Conservation (phyloP, 2,113 vertebrate genomes). For the Cyanistes caeruleus region DNA sequence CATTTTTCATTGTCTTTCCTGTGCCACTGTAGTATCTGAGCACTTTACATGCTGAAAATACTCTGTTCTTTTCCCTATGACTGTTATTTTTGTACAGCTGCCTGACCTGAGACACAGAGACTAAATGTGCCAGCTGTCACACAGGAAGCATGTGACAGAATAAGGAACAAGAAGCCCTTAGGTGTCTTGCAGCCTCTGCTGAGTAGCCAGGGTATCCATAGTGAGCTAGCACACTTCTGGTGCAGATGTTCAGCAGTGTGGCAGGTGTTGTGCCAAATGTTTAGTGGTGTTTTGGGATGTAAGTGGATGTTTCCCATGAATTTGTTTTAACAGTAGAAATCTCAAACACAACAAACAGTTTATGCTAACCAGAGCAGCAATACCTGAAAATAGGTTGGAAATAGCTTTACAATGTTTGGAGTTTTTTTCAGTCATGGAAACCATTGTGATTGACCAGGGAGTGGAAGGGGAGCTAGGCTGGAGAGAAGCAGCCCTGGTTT, state of each 20-base stretch:
- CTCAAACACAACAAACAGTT: not conserved
- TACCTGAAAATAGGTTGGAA: not conserved
- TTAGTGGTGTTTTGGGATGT: not conserved
- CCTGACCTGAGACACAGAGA: not conserved
- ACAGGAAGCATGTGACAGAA: not conserved
- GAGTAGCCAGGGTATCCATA: rapidly evolving
- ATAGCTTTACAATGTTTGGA: not conserved
- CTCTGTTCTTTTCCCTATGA: not conserved
- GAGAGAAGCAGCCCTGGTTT: not conserved
- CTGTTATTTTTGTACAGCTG: slow-evolving; percentile 5
- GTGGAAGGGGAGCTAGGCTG: not conserved
- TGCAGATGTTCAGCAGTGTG: not conserved
- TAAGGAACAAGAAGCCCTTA: not conserved
- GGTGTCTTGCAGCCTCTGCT: not conserved
- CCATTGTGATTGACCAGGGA: not conserved
- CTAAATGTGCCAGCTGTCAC: not conserved
- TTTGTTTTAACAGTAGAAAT: not conserved
- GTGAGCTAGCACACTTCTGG: not conserved
- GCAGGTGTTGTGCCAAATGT: not conserved
- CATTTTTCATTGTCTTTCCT: not conserved
- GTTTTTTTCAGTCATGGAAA: not conserved
- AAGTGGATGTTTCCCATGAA: not conserved
- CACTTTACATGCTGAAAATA: not conserved
- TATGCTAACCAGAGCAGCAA: not conserved
- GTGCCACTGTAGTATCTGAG: not conserved